Base-by-base conservation (phyloP, 2,888 invertebrate genomes). In the Lysandra bellargus region DNA sequence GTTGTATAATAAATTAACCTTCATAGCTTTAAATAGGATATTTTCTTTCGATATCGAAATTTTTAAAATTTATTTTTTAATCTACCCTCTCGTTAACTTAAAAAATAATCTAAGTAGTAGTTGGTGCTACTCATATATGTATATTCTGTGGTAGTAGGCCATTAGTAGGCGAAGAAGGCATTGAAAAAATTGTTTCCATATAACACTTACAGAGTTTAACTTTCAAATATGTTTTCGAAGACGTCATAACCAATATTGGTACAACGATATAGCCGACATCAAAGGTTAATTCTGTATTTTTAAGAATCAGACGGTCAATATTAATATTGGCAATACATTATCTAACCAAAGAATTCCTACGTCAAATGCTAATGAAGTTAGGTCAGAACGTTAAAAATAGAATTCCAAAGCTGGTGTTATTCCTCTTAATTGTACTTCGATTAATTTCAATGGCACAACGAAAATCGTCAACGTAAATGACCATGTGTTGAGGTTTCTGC, bases 221-320 rank as follows among this genome's bases (percentile, higher is more conserved):
- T 69, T 14, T 60, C 30, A 77, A 57, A 74, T 49, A 53, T 79
- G 74, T 60, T 79, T 76, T 78, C 40, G 53, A 77, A 69, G 80
- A 64, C 76, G 75, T 79, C 80, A 81, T 64, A 79, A 78, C 80
- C 74, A 82, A 79, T 77, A 72, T 69, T 57, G 6, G 69, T 69
- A n/a, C 30, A 72, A 33, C 37, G n/a, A 64, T 69, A 53, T 79
- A 49, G 61, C 61, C 69, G 17, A 53, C 69, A 74, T 57, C 40
- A 61, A 60, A 4, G 61, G n/a, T 33, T 75, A 64, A 53, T 37
- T 79, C 44, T 14, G 9, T 49, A 64, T 12, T 76, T 76, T 57
- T 76, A 57, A 14, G 57, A 76, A 57, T 76, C 76, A 76, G 76
- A 33, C 57, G 76, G 76, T 76, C 76, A 76, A 53, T 76, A 76